Percentiles rank a stretch among this genome's conserved stretches.
phyloP scores from a whole-genome alignment of 2,888 invertebrate species.

The Hedychridium roseum region DNA sequence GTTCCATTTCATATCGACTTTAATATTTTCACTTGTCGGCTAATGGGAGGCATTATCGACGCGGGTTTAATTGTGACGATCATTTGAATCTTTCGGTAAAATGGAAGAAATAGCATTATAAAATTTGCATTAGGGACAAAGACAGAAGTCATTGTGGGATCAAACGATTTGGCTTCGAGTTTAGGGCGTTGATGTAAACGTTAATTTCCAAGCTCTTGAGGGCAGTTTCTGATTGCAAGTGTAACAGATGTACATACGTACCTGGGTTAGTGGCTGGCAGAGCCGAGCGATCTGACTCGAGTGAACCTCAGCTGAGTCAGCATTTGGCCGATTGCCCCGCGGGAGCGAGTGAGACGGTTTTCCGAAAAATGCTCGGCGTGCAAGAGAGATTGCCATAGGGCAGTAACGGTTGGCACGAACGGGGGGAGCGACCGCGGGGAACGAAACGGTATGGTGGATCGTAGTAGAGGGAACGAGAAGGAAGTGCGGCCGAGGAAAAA shows the following conservation, averaged over 20 bases:
- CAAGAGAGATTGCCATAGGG: slow-evolving; percentile 48
- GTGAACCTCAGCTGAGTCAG: slow-evolving; percentile 41
- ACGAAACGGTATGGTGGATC: slow-evolving; percentile 14
- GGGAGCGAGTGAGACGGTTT: slow-evolving; percentile 40
- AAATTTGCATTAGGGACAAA: too few species aligned
- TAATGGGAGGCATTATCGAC: too few species aligned
- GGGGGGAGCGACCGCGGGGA: slow-evolving; percentile 18
- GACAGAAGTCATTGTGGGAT: too few species aligned
- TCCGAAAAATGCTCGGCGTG: slow-evolving; percentile 51
- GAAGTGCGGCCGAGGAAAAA: background rate
- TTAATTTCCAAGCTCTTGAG: slow-evolving; percentile 25
- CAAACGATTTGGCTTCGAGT: slow-evolving; percentile 17
- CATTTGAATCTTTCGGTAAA: too few species aligned
- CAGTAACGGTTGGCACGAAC: slow-evolving; percentile 32
- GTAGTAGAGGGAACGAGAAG: slow-evolving; percentile 5
- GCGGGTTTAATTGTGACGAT: too few species aligned
- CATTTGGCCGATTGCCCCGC: slow-evolving; percentile 45
- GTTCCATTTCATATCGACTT: too few species aligned
- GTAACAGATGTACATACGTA: slow-evolving; percentile 39
- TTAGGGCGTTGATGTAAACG: slow-evolving; percentile 20
- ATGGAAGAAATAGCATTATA: background rate
- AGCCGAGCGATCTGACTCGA: slow-evolving; percentile 26
- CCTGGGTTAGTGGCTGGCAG: slow-evolving; percentile 23
- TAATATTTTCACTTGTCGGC: too few species aligned
- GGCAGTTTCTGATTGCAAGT: slow-evolving; percentile 45